These are phyloP conservation scores for Microcaecilia unicolor DNA, from an alignment of 2,797 vertebrate genomes.

Conservation along the genomic window DNA sequence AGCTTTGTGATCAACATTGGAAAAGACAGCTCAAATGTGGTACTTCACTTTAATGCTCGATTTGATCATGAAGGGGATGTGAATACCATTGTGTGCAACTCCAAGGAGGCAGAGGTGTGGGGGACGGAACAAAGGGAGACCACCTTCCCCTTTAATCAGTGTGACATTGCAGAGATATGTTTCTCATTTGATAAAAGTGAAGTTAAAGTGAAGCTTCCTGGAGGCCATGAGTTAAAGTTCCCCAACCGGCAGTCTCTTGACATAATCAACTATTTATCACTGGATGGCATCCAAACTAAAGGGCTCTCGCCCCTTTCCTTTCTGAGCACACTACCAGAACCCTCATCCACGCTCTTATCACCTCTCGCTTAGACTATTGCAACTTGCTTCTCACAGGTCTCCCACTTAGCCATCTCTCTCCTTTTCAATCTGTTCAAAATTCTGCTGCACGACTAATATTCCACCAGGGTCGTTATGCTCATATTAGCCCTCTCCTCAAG, in stretches of 20 bases:
- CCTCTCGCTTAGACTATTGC: no score
- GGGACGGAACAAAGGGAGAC: slow-evolving; percentile 49
- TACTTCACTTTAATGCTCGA: slow-evolving; percentile 58
- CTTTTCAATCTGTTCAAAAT: no score
- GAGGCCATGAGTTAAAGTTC: slow-evolving; percentile 44
- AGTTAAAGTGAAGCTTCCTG: slow-evolving; percentile 41
- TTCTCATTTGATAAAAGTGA: slow-evolving; percentile 31
- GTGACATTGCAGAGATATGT: slow-evolving; percentile 38
- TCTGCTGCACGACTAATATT: no score
- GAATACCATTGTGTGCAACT: slow-evolving; percentile 58
- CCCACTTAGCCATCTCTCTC: no score
- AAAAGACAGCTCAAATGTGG: slow-evolving; percentile 27
- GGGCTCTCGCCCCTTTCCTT: no score
- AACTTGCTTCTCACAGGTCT: no score
- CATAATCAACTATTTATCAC: slow-evolving; percentile 38
- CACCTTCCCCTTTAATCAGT: slow-evolving; percentile 56
- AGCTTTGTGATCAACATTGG: slow-evolving; percentile 60
- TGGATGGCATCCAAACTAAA: slow-evolving; percentile 42
- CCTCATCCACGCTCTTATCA: no score
- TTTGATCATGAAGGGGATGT: slow-evolving; percentile 48
- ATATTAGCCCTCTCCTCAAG: no score
- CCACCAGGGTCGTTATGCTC: no score
- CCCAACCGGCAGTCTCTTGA: slow-evolving; percentile 42
- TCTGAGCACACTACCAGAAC: no score
- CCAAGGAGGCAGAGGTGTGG: slow-evolving; percentile 47